These are phyloP conservation scores for Myioborus miniatus DNA, from an alignment of 2,797 vertebrate species.

Conservation along the genomic window DNA sequence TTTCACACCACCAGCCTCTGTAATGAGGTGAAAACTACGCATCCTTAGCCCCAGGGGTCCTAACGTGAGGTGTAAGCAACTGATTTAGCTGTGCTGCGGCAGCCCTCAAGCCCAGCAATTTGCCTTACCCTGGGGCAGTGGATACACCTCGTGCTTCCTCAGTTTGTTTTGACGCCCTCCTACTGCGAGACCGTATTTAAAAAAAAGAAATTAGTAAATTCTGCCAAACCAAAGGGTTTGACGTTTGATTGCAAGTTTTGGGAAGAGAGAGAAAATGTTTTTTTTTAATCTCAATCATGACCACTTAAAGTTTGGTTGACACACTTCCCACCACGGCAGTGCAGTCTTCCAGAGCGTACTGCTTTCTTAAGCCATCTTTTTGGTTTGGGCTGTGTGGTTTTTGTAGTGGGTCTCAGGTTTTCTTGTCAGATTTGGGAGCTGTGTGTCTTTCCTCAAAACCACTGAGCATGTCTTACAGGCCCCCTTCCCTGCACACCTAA, in stretches of 20 bases:
- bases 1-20: background rate
- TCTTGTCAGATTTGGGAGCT: background rate
- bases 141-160: background rate
- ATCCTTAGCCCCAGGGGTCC: background rate
- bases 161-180: background rate
- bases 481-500: background rate
- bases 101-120: background rate
- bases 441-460: background rate
- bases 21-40: background rate
- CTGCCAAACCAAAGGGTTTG: background rate
- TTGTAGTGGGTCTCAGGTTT: background rate
- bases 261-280: background rate
- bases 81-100: background rate
- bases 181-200: background rate
- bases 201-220: background rate
- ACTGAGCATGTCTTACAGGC: background rate
- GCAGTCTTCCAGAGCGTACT: background rate
- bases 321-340: rapidly evolving
- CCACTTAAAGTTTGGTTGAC: background rate
- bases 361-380: background rate
- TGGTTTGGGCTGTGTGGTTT: background rate
- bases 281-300: background rate
- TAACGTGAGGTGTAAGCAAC: background rate
- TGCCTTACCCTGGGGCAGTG: rapidly evolving
- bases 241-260: background rate